These are phyloP conservation scores for Nibea albiflora DNA, from an alignment of 2,113 vertebrate species.

Conservation along the genomic window DNA sequence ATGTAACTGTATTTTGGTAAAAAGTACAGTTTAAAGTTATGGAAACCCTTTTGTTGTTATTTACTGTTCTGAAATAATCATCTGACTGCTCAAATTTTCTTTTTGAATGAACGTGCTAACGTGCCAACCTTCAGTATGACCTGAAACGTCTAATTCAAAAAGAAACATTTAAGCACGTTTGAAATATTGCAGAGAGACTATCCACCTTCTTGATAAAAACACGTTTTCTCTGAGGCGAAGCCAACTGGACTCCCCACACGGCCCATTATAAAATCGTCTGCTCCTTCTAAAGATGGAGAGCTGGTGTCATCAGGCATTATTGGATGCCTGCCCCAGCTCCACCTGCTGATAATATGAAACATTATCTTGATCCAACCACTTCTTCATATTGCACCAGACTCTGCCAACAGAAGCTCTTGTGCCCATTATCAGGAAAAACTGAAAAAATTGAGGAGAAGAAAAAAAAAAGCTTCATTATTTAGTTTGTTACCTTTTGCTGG, in stretches of 20 bases:
- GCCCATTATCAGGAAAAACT: not conserved
- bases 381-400: conserved; percentile 9
- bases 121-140: not conserved
- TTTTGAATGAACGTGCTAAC: not conserved
- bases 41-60: not conserved
- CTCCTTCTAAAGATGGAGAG: conserved; percentile 40
- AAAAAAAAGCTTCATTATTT: not conserved
- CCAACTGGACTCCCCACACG: conserved; percentile 22
- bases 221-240: conserved; percentile 20
- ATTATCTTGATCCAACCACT: conserved; percentile 15
- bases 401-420: not conserved
- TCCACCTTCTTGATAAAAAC: not conserved
- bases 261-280: conserved; percentile 33
- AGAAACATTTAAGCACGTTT: not conserved
- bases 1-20: too few relatives aligned
- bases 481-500: not conserved
- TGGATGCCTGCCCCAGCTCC: conserved; percentile 11
- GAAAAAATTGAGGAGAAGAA: not conserved
- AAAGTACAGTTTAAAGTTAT: too few relatives aligned
- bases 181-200: not conserved
- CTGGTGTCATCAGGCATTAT: conserved; percentile 26
- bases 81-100: not conserved
- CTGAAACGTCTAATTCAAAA: not conserved
- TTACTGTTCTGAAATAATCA: not conserved
- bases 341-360: conserved; percentile 19